Conservation (phyloP, 1,140 invertebrate genomes). For the Nasonia giraulti region DNA sequence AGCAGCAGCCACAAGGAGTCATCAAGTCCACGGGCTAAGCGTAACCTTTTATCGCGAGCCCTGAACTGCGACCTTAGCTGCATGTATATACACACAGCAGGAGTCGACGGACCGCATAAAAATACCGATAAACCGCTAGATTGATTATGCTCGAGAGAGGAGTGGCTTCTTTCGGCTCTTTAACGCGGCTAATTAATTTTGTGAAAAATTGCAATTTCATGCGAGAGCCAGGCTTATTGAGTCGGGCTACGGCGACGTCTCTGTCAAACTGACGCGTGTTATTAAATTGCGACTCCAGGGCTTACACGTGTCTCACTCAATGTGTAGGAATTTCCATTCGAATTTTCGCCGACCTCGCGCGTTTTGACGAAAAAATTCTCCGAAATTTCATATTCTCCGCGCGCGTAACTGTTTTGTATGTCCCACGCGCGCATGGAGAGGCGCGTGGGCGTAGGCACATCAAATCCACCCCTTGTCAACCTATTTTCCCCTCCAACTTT, state of each 20-base stretch:
- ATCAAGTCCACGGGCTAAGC: neutral
- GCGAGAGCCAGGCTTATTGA: no score
- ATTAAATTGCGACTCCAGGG: no score
- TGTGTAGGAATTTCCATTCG: no score
- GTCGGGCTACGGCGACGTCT: no score
- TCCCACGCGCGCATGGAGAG: no score
- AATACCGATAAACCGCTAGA: neutral
- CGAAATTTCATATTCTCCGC: neutral
- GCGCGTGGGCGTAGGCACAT: neutral
- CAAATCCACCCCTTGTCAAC: neutral
- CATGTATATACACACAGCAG: neutral
- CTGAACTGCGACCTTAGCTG: neutral
- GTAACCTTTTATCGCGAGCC: neutral
- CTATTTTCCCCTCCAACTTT: neutral
- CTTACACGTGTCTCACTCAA: no score
- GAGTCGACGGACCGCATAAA: neutral
- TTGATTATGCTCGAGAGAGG: neutral
- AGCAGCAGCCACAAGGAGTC: neutral
- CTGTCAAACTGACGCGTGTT: no score
- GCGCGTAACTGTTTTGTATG: no score
- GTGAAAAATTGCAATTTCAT: neutral
- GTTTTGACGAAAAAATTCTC: neutral
- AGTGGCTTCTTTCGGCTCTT: neutral
- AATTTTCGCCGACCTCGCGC: no score
- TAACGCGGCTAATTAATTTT: no score